phyloP scores from a whole-genome alignment of 2,113 vertebrate genomes.

The Gnathonemus longibarbis region DNA sequence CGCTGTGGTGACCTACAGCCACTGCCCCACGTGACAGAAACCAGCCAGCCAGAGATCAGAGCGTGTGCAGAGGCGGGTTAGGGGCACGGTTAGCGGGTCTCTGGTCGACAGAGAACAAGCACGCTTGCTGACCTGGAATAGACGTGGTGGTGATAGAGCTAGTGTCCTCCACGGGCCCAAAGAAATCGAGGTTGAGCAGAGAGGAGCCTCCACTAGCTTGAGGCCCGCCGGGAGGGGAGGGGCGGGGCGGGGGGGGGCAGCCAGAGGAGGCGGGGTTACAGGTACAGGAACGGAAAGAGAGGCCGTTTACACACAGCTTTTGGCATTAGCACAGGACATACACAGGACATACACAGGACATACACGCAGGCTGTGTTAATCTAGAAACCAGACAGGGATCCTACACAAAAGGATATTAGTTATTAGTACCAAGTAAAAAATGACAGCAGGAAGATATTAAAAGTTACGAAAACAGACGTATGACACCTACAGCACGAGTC shows the following conservation, averaged over 20 bases:
- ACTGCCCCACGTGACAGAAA: background rate
- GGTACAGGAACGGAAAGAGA: background rate
- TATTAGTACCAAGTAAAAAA: background rate
- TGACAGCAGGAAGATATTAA: background rate
- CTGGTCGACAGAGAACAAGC: background rate
- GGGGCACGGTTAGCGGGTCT: background rate
- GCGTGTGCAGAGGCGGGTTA: background rate
- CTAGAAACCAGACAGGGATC: background rate
- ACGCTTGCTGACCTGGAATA: conserved; percentile 92
- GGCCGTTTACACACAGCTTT: conserved; percentile 4
- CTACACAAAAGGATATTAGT: conserved; percentile 5
- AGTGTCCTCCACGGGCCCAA: conserved; percentile 98
- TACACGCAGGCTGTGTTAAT: conserved; percentile 22
- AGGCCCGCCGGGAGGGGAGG: conserved; percentile 47
- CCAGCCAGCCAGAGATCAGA: background rate
- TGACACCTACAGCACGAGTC: background rate
- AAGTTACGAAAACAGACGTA: background rate
- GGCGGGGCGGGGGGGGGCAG: background rate
- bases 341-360: background rate
- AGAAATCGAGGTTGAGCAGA: conserved; percentile 99
- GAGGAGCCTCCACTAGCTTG: conserved; percentile 97
- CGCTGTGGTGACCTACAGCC: background rate
- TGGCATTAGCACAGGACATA: background rate
- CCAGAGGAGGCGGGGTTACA: background rate
- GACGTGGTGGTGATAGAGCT: conserved; percentile 82